Evolutionary conservation across 2,888 invertebrate genomes (phyloP), one percentile per base, ranked within the genome.

Genomic region (Eubasilissa splendida): DNA sequence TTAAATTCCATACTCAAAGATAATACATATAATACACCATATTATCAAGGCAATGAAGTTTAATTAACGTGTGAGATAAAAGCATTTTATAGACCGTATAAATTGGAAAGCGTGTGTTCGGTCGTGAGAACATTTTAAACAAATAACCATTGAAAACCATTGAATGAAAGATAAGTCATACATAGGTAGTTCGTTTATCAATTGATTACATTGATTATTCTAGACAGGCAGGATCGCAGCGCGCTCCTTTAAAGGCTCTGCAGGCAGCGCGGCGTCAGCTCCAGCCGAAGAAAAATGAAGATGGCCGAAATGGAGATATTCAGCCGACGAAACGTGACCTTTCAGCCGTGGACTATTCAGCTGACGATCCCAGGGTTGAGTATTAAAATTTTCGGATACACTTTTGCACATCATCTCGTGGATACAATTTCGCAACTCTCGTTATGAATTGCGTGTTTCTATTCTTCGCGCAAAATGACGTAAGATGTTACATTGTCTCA

Each of bases 51-150:
- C 42, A 50, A 50, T 50, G 50, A 52, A 68, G 50, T 68, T 68
- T 68, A 68, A 50, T 50, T 68, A 68, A 68, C 33, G n/a, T 50
- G 50, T n/a, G 63, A 63, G 1, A 63, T 42, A 42, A 42, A 42
- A 42, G 3, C 42, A 42, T 2, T 42, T 42, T 42, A 42, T 42
- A 4, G 63, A 63, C 22, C 4, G 14, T 68, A 68, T 12, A 42
- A 33, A 71, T 71, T 71, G 54, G 71, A 71, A 71, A 71, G 71
- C 54, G 71, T 68, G 68, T 68, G 52, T 52, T n/a, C 68, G 33
- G 33, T 42, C 68, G 68, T 68, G 68, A n/a, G 68, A 68, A 68
- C 68, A 68, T 50, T 42, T 42, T 50, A 68, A 68, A 68, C 50
- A 50, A n/a, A 68, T 68, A 68, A 14, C 52, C 10, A 68, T 68